Evolutionary conservation across 2,113 vertebrate genomes (phyloP).

Genomic region (Heterochromis multidens): DNA sequence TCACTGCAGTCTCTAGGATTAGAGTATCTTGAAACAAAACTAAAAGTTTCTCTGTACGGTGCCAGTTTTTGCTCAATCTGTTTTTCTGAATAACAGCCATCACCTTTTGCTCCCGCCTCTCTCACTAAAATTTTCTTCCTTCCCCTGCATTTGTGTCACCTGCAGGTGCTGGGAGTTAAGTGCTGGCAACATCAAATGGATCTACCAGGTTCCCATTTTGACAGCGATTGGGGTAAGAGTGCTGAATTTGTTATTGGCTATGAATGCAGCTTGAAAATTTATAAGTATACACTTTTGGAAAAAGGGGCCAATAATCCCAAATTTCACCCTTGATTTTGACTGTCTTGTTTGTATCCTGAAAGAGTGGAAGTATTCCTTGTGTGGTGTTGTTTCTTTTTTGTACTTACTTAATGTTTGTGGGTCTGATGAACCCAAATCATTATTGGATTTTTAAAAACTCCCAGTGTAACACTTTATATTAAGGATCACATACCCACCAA

Average conservation of each 20-base stretch:
- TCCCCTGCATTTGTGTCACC: background rate
- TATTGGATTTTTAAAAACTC: too few species aligned
- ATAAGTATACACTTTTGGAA: accelerated
- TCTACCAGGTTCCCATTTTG: conserved; percentile 87
- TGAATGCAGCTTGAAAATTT: background rate
- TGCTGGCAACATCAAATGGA: conserved; percentile 85
- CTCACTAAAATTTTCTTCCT: background rate
- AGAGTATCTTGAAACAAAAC: background rate
- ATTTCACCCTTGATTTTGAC: background rate
- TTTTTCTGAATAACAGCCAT: background rate
- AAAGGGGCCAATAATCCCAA: background rate
- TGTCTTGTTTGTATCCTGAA: background rate
- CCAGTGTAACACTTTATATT: too few species aligned
- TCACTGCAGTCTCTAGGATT: background rate
- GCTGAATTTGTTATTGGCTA: background rate
- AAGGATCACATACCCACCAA: background rate
- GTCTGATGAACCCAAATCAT: too few species aligned
- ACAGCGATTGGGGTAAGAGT: conserved; percentile 84
- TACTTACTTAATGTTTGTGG: too few species aligned
- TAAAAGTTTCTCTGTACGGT: background rate
- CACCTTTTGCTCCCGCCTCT: background rate
- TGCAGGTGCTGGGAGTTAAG: conserved; percentile 87
- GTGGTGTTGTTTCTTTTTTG: too few species aligned
- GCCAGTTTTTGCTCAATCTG: background rate
- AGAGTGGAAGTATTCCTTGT: background rate